Conservation (phyloP, 2,797 vertebrate genomes). For the Simalia tracyae region DNA sequence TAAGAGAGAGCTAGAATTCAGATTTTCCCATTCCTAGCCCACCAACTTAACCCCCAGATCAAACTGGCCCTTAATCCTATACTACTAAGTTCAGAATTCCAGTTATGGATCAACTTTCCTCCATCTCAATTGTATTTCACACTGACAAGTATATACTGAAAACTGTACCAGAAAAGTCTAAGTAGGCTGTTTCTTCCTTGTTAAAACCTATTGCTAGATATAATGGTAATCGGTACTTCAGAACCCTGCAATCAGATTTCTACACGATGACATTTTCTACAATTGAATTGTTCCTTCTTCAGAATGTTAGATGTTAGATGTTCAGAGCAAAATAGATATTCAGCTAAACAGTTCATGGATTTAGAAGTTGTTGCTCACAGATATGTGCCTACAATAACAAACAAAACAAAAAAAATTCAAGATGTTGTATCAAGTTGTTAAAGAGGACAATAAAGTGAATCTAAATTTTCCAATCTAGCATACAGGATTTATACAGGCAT, state of each 20-base stretch:
- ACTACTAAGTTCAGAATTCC: no score
- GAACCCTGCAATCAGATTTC: neutral
- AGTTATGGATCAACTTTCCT: neutral
- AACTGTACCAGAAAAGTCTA: neutral
- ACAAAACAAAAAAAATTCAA: neutral
- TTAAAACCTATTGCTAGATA: neutral
- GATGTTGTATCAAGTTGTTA: neutral
- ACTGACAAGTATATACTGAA: neutral
- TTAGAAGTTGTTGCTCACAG: neutral
- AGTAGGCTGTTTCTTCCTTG: neutral
- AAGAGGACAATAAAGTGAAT: no score
- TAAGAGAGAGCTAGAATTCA: no score
- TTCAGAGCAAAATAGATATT: neutral
- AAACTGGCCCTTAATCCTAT: no score
- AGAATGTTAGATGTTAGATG: neutral
- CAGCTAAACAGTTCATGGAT: no score
- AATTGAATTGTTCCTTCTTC: neutral
- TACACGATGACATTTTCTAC: neutral
- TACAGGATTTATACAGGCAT: neutral
- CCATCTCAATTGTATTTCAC: neutral
- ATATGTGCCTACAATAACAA: neutral
- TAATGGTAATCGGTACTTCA: neutral
- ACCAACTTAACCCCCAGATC: no score
- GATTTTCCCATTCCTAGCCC: no score
- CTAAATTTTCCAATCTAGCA: neutral